Evolutionary conservation across 1,140 invertebrate genomes (phyloP).

Genomic region (Drosophila fuyamai): DNA sequence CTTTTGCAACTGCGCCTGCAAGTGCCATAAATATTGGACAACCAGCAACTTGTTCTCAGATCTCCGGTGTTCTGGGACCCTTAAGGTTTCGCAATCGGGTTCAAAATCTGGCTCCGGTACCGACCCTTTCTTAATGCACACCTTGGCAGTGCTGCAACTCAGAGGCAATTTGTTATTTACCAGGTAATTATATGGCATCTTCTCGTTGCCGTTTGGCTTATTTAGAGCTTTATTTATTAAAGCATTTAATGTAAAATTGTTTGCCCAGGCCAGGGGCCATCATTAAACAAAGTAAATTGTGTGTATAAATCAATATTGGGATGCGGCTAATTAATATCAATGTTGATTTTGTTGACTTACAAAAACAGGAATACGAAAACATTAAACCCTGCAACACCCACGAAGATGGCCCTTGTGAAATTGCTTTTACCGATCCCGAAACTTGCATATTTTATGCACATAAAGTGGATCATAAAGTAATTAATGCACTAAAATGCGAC

Average conservation of each 20-base stretch:
- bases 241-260: conserved; percentile 83
- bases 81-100: conserved; percentile 4
- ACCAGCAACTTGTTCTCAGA: conserved; percentile 41
- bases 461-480: conserved; percentile 84
- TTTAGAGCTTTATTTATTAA: conserved; percentile 81
- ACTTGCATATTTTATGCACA: conserved; percentile 73
- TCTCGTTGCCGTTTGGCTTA: conserved; percentile 60
- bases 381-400: conserved; percentile 61
- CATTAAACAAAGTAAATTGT: conserved; percentile 65
- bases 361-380: conserved; percentile 9
- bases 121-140: conserved; percentile 71
- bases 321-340: conserved; percentile 70
- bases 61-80: conserved; percentile 23
- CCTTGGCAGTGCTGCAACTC: conserved; percentile 19
- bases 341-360: conserved; percentile 47
- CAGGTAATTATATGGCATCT: conserved; percentile 69
- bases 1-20: conserved; percentile 41
- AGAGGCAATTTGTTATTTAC: conserved; percentile 74
- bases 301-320: conserved; percentile 64
- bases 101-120: background rate
- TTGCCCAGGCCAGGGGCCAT: conserved; percentile 70
- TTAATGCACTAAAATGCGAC: conserved; percentile 84
- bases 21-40: conserved; percentile 69
- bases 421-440: conserved; percentile 52
- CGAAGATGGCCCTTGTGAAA: conserved; percentile 47